A percentile compares a stretch with the other conserved stretches of the same genome.
These are phyloP conservation scores for Platycnemis pennipes DNA, from an alignment of 2,888 invertebrate genomes.

Conservation along the genomic window DNA sequence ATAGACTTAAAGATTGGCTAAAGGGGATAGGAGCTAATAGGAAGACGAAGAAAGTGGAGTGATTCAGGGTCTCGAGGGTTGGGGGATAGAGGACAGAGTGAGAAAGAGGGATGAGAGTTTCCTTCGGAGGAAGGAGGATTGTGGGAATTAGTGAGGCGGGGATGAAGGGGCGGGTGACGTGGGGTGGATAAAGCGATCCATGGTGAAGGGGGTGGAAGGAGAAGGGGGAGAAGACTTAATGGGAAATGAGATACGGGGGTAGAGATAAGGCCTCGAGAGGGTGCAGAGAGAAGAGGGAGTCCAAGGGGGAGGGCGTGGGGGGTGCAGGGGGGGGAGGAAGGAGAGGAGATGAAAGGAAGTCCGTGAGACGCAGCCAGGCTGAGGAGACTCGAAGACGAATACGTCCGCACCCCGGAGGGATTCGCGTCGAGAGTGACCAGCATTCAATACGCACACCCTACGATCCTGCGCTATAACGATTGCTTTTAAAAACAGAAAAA, in stretches of 20 bases:
- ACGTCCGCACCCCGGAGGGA: not conserved
- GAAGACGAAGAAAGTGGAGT: not conserved
- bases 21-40: not conserved
- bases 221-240: not conserved
- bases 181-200: not conserved
- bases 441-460: too few relatives aligned
- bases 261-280: not conserved
- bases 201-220: not conserved
- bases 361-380: not conserved
- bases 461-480: too few relatives aligned
- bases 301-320: not conserved
- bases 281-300: not conserved
- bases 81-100: not conserved
- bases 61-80: not conserved
- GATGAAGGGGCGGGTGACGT: not conserved
- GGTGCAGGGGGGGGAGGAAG: not conserved
- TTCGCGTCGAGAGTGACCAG: too few relatives aligned
- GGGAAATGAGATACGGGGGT: constrained; percentile 16
- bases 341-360: not conserved
- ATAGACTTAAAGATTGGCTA: not conserved
- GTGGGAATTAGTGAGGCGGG: not conserved
- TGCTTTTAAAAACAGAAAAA: too few relatives aligned
- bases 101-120: not conserved
- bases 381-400: not conserved
- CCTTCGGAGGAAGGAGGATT: not conserved